Evolutionary conservation across 2,797 vertebrate genomes (phyloP).

Genomic region (Mus minutoides): DNA sequence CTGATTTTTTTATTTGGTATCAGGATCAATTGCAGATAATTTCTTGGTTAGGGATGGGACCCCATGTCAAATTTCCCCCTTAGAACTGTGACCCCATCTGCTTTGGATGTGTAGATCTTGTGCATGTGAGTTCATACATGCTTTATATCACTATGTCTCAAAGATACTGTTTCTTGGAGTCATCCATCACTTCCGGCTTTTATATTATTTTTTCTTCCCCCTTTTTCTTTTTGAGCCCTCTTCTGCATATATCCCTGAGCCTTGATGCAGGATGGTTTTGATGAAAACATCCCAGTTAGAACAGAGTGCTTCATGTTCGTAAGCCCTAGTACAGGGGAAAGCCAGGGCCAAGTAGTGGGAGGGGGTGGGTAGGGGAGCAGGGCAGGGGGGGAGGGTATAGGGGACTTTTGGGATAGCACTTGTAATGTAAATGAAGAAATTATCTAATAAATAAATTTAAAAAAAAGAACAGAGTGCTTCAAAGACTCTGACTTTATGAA

Average conservation of each 20-base stretch:
- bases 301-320: neutral
- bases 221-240: neutral
- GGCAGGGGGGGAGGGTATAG: too few relatives aligned
- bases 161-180: neutral
- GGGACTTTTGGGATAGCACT: too few relatives aligned
- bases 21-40: neutral
- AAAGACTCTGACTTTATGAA: neutral
- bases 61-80: neutral
- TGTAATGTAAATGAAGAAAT: too few relatives aligned
- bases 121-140: neutral
- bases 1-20: neutral
- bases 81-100: neutral
- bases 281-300: neutral
- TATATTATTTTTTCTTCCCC: neutral
- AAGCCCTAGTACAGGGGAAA: too few relatives aligned
- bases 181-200: neutral
- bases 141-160: neutral
- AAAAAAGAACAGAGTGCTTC: neutral
- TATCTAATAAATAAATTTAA: too few relatives aligned
- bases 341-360: too few relatives aligned
- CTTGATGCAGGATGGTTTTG: neutral
- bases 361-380: too few relatives aligned
- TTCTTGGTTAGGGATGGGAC: neutral
- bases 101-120: neutral
- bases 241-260: neutral